Evolutionary conservation across 2,113 vertebrate species (phyloP).

Genomic region (Danio rerio): GRCz12tu NC_133177.1:24195501-24196000

Average conservation of each 20-base stretch:
- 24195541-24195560: not conserved
- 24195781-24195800: not conserved
- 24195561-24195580: conserved; percentile 28
- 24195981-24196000: not conserved
- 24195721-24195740: conserved; percentile 11
- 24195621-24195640: conserved; percentile 7
- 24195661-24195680: conserved; percentile 24
- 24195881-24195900: not conserved
- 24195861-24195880: too few relatives aligned
- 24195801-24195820: not conserved
- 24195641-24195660: conserved; percentile 1
- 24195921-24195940: not conserved
- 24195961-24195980: not conserved
- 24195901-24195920: not conserved
- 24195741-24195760: not conserved
- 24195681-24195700: conserved; percentile 27
- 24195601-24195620: conserved; percentile 38
- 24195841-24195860: not conserved
- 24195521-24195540: conserved; percentile 53
- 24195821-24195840: not conserved
- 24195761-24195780: not conserved
- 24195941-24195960: not conserved
- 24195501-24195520: conserved; percentile 43
- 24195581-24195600: conserved; percentile 37
- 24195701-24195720: not conserved